Evolutionary conservation across 2,888 invertebrate genomes (phyloP), one percentile per base, ranked within the genome.

Genomic region (Thereva nobilitata): DNA sequence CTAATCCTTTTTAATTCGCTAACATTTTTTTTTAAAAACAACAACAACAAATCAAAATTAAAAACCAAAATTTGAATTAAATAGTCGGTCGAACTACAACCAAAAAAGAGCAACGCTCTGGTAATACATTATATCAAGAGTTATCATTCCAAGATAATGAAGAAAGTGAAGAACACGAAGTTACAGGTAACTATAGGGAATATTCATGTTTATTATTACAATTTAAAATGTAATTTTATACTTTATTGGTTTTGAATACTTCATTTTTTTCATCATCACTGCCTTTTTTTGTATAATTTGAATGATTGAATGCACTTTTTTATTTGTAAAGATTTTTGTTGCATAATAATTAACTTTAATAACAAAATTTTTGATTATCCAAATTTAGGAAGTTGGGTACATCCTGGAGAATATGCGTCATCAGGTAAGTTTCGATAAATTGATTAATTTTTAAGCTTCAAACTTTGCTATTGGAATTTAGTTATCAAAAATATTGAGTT

Each of bases 341-440:
- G 50, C 41, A 49, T 37, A 57, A 61, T 73, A 42, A 44, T 50
- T 38, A 47, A 67, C 53, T 57, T 54, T 23, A 66, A 42, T 50
- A 35, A 53, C 42, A 45, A 54, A 66, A 52, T 41, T 57, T 64
- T 49, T 47, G 44, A 53, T 59, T 57, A 45, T 52, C 68, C 61
- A 56, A 64, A 64, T 64, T 72, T 72, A 80, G 96, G 97, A 77
- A 93, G 93, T 82, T 94, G 94, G 92, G 97, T 98, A 72, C 97
- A 97, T 84, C 97, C 97, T 73, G 97, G 97, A 77, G 98, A 98
- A 84, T 98, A 97, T 83, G 97, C 98, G 70, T 97, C 97, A 72
- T 97, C 97, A 84, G 97, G 97, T 98, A 88, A n/a, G 65, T 56
- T 23, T 56, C 34, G 23, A 42, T 6, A 12, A 6, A 12, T 23